phyloP scores from a whole-genome alignment of 2,888 invertebrate genomes.

The Dynastes hyllus region DNA sequence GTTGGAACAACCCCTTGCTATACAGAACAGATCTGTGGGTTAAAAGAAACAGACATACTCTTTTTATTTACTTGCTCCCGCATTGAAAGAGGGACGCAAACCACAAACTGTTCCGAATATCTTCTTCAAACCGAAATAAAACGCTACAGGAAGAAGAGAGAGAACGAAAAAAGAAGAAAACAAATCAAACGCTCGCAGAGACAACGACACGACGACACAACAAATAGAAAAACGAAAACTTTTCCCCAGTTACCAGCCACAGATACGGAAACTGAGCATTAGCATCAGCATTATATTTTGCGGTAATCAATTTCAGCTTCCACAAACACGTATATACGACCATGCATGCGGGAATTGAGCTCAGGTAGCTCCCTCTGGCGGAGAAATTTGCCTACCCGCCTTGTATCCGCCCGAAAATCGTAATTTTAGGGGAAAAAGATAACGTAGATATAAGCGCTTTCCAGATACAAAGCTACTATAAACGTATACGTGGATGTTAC shows the following conservation, averaged over 20 bases:
- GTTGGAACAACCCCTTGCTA: too few relatives aligned
- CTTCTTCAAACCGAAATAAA: neutral
- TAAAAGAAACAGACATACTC: too few relatives aligned
- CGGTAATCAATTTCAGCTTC: constrained; percentile 21
- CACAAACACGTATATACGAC: neutral
- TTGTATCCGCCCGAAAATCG: neutral
- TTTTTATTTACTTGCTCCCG: too few relatives aligned
- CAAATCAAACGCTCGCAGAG: neutral
- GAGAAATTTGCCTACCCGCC: neutral
- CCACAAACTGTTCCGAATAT: neutral
- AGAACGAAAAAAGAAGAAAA: neutral
- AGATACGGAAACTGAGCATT: constrained; percentile 33
- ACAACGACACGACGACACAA: constrained; percentile 1
- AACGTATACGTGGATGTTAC: neutral
- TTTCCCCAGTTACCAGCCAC: constrained; percentile 1
- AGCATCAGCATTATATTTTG: constrained; percentile 34
- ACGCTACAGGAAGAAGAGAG: neutral
- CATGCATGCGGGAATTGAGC: neutral
- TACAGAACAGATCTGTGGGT: too few relatives aligned
- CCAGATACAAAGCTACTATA: neutral
- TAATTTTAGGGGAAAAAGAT: neutral
- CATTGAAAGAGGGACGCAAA: too few relatives aligned
- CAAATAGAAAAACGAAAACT: constrained; percentile 27
- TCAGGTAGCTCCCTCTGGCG: neutral
- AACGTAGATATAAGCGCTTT: neutral